Base-by-base conservation (phyloP, 2,888 invertebrate species). In the Thyatira batis region DNA sequence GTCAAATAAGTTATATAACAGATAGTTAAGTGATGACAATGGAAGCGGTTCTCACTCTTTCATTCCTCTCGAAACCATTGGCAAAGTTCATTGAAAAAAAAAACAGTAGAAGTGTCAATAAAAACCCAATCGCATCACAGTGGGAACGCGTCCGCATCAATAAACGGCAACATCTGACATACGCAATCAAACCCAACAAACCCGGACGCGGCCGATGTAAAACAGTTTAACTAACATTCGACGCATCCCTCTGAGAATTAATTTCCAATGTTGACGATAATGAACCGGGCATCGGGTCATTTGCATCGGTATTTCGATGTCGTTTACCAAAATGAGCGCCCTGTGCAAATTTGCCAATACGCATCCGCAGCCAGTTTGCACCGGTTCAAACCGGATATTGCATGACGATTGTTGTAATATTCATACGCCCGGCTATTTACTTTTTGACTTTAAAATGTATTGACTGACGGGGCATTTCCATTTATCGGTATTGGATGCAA, bases 221-320 rank as follows among this genome's bases (percentile, higher is more conserved):
- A 78, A 80, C 78, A 73, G 76, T 78, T 76, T 71, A 72, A 70
- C 80, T 73, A 78, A 73, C 73, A 73, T 63, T 67, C 63, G 56
- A 57, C 55, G 55, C 52, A 49, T 20, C 73, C 76, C 76, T 63
- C 61, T 44, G 83, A 75, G 85, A 82, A 85, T 89, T 82, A 84
- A 87, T 87, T 84, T 85, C 79, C 81, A 73, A 86, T 83, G 78
- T 71, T 65, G 76, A 70, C 69, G 78, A 76, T 87, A 87, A 87
- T 87, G 85, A 86, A 80, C 78, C 68, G 69, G 59, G 72, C 57
- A 69, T 62, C 67, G 67, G 72, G 67, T 79, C 81, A 80, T 84
- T 83, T 82, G 80, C 78, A 74, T 78, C 78, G 80, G 82, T 84
- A 81, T 83, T 82, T 66, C 71, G 76, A 69, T 75, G 71, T 73